A percentile compares a stretch with the other conserved stretches of the same genome.
phyloP scores from a whole-genome alignment of 2,797 vertebrate species.

The Buphagus erythrorhynchus region DNA sequence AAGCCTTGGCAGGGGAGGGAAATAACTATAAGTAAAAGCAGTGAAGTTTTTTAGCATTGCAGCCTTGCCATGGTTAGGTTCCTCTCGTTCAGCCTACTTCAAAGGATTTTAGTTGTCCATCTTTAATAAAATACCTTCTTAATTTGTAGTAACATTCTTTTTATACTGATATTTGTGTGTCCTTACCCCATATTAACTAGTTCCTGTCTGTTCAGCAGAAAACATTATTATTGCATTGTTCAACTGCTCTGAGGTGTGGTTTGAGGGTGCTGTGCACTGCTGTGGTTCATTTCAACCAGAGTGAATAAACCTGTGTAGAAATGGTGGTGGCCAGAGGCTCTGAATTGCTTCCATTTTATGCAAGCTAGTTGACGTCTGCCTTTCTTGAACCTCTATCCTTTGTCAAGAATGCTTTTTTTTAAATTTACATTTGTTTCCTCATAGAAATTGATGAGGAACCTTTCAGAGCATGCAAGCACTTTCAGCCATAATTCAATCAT shows the following conservation, averaged over 20 bases:
- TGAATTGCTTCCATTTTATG: background rate
- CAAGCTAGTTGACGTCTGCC: background rate
- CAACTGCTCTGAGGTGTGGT: background rate
- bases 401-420: background rate
- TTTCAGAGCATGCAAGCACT: background rate
- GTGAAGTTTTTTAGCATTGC: background rate
- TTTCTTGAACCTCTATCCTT: background rate
- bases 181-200: background rate
- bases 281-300: background rate
- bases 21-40: background rate
- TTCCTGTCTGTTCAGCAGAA: background rate
- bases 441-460: background rate
- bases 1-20: background rate
- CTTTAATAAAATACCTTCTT: background rate
- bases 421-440: background rate
- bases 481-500: background rate
- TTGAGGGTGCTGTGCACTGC: background rate
- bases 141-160: background rate
- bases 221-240: background rate
- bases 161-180: background rate
- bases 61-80: background rate
- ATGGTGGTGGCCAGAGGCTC: background rate
- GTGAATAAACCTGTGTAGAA: background rate
- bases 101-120: background rate
- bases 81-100: background rate